Evolutionary conservation across 2,888 invertebrate species (phyloP), one percentile per base, ranked within the genome.

Genomic region (Drosophila siamana): DNA sequence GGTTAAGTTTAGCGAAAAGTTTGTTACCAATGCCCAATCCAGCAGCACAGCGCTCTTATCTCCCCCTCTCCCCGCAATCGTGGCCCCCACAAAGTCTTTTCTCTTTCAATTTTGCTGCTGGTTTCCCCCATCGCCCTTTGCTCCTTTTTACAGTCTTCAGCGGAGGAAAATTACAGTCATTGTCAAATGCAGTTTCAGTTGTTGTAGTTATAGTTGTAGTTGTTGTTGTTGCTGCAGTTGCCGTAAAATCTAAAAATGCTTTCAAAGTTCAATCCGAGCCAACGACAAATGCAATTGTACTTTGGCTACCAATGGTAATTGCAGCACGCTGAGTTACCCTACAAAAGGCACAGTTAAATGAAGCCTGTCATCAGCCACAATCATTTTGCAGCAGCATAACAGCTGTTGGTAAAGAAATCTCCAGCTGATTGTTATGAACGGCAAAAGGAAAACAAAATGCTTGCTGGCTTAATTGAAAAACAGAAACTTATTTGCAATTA

Each of bases 121-220:
- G 44, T 57, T 51, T 50, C 38, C 11, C 26, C 50, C 26, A 44
- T 61, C 43, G 51, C 56, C 43, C 57, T 52, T 13, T 56, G 62
- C 59, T 33, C 50, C 26, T 51, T 36, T 9, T 3, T 26, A 4
- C 22, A 61, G 55, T 63, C 66, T 80, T 68, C 51, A 48, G 41
- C 56, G 64, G 70, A 61, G 67, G 54, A 71, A 80, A 82, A 84
- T 80, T 82, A 70, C 82, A 66, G 74, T 71, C 78, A 73, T 85
- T 81, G 82, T 78, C 82, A 77, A 78, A 71, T 69, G 72, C 80
- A 82, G 78, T 85, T 77, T 56, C 63, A 56, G 40, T 41, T 56
- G 36, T 13, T 6, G 30, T 7, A 1, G n/a, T 33, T 33, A n/a
- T 33, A 0, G 33, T 13, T 33, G 33, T 33, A 1, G 33, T 4